These are phyloP conservation scores for Diachrysia chrysitis DNA, from an alignment of 2,888 invertebrate species.

Conservation along the genomic window DNA sequence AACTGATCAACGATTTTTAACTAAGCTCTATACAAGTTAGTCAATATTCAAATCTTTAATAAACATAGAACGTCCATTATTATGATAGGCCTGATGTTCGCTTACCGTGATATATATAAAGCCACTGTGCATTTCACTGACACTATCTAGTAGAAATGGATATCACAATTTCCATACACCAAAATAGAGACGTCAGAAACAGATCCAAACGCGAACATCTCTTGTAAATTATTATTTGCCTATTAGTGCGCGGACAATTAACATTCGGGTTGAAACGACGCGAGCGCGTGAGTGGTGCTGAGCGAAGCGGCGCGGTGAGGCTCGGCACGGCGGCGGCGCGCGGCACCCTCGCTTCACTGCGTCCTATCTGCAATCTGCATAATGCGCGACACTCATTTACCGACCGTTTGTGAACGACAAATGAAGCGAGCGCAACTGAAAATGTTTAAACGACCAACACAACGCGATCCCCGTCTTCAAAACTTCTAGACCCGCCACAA, in stretches of 20 bases:
- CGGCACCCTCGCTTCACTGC: conserved; percentile 67
- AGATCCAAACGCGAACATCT: conserved; percentile 39
- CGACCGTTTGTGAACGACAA: conserved; percentile 81
- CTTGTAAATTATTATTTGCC: conserved; percentile 69
- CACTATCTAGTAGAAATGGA: conserved; percentile 5
- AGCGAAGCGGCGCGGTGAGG: conserved; percentile 16
- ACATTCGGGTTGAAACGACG: conserved; percentile 62
- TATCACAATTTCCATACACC: conserved; percentile 11
- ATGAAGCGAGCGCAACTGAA: conserved; percentile 77
- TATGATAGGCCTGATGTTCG: not conserved
- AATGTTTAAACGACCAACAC: conserved; percentile 69
- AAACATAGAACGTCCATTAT: too few species aligned
- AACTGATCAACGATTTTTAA: not conserved
- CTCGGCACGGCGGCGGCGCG: conserved; percentile 33
- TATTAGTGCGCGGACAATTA: conserved; percentile 76
- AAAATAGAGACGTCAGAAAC: conserved; percentile 27
- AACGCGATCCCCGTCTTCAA: conserved; percentile 59
- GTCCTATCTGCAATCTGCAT: conserved; percentile 80
- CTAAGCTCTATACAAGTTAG: not conserved
- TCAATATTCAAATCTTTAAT: not conserved
- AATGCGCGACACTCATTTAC: conserved; percentile 81
- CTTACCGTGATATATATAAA: not conserved
- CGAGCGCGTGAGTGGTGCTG: not conserved
- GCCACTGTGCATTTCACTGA: not conserved
- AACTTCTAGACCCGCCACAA: conserved; percentile 40